These are phyloP conservation scores for Sebastes jordani DNA, from an alignment of 2,797 vertebrate species.

Conservation along the genomic window DNA sequence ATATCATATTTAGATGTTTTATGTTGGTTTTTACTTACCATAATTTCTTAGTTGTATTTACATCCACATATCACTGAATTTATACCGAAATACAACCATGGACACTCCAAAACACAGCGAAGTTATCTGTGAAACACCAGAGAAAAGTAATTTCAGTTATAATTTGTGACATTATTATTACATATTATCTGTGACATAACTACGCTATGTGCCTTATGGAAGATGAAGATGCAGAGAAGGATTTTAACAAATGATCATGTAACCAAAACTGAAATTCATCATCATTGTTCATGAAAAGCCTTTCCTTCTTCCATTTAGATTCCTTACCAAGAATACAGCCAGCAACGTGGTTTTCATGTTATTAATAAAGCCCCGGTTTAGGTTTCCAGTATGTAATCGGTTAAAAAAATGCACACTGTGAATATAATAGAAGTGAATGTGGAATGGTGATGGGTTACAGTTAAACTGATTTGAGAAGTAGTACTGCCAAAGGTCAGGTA, in stretches of 20 bases:
- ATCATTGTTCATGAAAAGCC: background rate
- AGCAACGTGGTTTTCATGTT: background rate
- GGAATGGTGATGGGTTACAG: background rate
- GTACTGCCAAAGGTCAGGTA: background rate
- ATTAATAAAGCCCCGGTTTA: background rate
- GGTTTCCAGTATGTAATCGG: background rate
- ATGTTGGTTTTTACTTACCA: conserved; percentile 64
- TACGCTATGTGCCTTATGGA: background rate
- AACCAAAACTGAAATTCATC: background rate
- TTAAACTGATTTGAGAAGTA: background rate
- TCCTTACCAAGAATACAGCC: background rate
- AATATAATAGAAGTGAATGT: background rate
- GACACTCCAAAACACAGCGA: background rate
- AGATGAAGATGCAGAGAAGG: background rate
- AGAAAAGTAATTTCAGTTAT: background rate
- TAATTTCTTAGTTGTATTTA: conserved; percentile 61
- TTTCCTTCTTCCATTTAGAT: background rate
- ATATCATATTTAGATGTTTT: background rate
- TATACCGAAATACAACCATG: conserved; percentile 20
- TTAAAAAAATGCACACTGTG: background rate
- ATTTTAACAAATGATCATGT: background rate
- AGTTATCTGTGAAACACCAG: conserved; percentile 30
- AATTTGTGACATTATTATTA: background rate
- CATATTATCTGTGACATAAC: background rate
- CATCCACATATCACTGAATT: conserved; percentile 65